Base-by-base conservation (phyloP, 2,888 invertebrate species). In the Microctonus hyperodae region DNA sequence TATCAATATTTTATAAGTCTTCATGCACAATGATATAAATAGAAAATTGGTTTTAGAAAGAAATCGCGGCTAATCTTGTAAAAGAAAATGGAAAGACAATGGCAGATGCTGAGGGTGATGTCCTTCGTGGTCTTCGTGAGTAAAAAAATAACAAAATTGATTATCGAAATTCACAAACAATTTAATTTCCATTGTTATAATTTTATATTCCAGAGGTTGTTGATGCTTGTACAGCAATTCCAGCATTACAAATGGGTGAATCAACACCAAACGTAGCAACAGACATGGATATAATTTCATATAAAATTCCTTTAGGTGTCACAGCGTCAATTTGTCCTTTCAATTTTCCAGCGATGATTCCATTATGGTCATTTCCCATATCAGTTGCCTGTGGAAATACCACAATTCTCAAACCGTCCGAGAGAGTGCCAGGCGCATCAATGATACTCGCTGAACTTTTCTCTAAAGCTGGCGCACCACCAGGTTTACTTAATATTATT, bases 281-380 rank as follows among this genome's bases (percentile, higher is more conserved):
- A 78, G 95, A 99, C 82, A 97, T 99, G 97, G 99, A 99, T 85
- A 96, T 96, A 0, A 90, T 94, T 74, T 95, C 96, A 10, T 94
- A 95, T 83, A 92, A 96, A 74, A 86, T 94, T 56, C 99, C 99
- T 0, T 86, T 99, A 1, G 99, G 99, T 50, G 94, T 97, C 1
- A 93, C 93, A 22, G 96, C 92, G 78, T 97, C 98, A 58, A 96
- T 98, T 76, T 94, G 96, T n/a, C 98, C 98, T 0, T 98, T 98
- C 85, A 98, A 98, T 85, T 99, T 98, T 85, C 99, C 99, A 0
- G 98, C 98, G 33, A 99, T 99, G 99, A 97, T 99, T 75, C 99
- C 99, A 0, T 87, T 99, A 4, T 99, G 99, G 98, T 93, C 93
- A 89, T 93, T 93, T 88, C 94, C 94, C 0, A 86, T 93, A 57